Base-by-base conservation (phyloP, 2,888 invertebrate genomes). In the Drosophila silvestris region DNA sequence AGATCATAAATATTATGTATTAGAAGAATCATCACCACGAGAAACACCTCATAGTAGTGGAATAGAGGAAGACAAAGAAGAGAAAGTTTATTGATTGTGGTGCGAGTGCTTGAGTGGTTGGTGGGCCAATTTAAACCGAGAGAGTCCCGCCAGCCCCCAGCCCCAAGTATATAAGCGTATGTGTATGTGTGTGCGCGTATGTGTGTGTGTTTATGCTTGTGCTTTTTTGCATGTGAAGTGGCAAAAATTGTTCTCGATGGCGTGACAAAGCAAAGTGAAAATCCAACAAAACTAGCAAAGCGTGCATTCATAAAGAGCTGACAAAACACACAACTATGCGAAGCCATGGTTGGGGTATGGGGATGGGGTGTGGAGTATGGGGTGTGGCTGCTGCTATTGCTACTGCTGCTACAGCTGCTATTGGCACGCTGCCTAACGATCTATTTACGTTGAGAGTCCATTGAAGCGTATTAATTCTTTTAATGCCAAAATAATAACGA, bases 381-480 rank as follows among this genome's bases (percentile, higher is more conserved):
- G 28, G 44, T 10, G 56, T 56, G 35, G 33, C 19, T 39, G 28
- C 5, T 57, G 39, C 28, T n/a, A 5, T 28, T 57, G 57, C 30
- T 41, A 16, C 41, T 44, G n/a, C n/a, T n/a, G n/a, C n/a, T 26
- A 47, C 47, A 47, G 26, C 47, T 76, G 62, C 37, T 44, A 64
- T 56, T 83, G 84, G 84, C 86, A 83, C 30, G 22, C 60, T 79
- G 84, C 85, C 90, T 89, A 87, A 87, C 89, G 86, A 90, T 85
- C 90, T 89, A 84, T 84, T 86, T 89, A 87, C 89, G 89, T 90
- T 72, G 79, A 82, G 88, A 70, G 88, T 78, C 89, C 81, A 86
- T 84, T 89, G 82, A 89, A 87, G 87, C 90, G 87, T 89, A 90
- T 87, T 87, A 87, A 87, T 87, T 90, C 90, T 83, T 90, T 90